Percentiles rank a stretch among this genome's conserved stretches.
Evolutionary conservation across 2,888 invertebrate genomes (phyloP).

Genomic region (Rotaria socialis): DNA sequence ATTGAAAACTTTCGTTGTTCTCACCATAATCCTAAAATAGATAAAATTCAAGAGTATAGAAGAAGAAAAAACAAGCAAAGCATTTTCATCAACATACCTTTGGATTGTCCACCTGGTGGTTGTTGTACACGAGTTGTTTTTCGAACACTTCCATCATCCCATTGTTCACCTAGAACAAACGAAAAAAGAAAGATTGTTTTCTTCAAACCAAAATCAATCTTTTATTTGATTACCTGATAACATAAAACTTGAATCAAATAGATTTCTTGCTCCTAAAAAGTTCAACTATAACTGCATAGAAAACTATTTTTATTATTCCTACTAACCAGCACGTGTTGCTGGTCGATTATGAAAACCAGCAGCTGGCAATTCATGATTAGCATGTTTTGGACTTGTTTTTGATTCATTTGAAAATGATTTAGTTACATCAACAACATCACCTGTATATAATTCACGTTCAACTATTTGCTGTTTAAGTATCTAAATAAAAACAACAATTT

Average conservation of each 20-base stretch:
- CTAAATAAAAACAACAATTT: neutral
- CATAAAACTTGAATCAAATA: constrained; percentile 85
- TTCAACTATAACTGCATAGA: neutral
- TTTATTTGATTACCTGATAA: constrained; percentile 70
- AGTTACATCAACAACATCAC: constrained; percentile 52
- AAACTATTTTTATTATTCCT: neutral
- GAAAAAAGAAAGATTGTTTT: no score
- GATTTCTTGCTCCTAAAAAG: constrained; percentile 60
- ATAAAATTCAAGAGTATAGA: neutral
- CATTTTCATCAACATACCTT: neutral
- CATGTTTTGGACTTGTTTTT: constrained; percentile 28
- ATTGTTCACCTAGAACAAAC: constrained; percentile 63
- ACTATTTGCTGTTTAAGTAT: constrained; percentile 52
- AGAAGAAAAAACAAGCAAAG: neutral
- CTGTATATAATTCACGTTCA: constrained; percentile 58
- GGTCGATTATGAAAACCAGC: constrained; percentile 43
- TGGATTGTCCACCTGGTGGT: constrained; percentile 51
- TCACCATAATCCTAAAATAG: neutral
- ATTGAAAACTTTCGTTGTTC: neutral
- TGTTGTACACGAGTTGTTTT: constrained; percentile 52
- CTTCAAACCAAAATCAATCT: neutral
- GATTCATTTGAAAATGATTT: constrained; percentile 1
- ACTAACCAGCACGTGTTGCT: constrained; percentile 20
- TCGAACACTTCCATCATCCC: constrained; percentile 60
- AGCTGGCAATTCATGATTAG: neutral